Evolutionary conservation across 2,113 vertebrate genomes (phyloP), one percentile per base, ranked within the genome.

Genomic region (Scalopus aquaticus): DNA sequence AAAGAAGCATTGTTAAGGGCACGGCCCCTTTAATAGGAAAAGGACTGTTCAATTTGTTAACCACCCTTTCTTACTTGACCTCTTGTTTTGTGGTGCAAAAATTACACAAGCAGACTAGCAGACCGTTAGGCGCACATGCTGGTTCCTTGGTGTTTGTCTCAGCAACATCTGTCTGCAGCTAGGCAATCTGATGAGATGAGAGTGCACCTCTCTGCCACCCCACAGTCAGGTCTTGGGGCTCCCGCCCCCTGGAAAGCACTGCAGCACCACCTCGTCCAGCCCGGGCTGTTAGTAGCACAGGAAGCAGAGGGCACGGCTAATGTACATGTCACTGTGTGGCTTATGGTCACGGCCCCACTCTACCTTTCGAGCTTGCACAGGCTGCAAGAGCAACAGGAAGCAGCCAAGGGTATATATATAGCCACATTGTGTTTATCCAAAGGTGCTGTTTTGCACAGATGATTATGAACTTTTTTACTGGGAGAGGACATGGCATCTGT

Each of bases 321-420:
- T 51, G 15, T 88, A 90, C 97, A 96, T 97, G 97, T 95, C 95
- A 92, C 87, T 42, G 1, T 90, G 97, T 44, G 97, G 97, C 96
- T 93, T 88, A 86, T 15, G 96, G 98, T 97, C 98, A 97, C 97
- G 60, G 97, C 97, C 98, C 98, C 96, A 80, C 90, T 78, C 98
- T 97, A 96, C 97, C 97, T 65, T 97, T 56, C 78, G 93, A 91
- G 93, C 80, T 97, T 89, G 91, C 70, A 96, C 95, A 96, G 97
- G 97, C 98, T 97, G 96, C 96, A 85, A 95, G 90, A 98, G 95
- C 98, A 98, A 98, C 98, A 98, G 98, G 98, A 98, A 98, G 98
- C 65, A 97, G 98, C 97, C 96, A 2, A 24, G 93, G 85, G 94
- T 98, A 93, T 98, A 98, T 98, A 98, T 98, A 98, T 98, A 98